phyloP scores from a whole-genome alignment of 2,113 vertebrate species.

The Butorides virescens region DNA sequence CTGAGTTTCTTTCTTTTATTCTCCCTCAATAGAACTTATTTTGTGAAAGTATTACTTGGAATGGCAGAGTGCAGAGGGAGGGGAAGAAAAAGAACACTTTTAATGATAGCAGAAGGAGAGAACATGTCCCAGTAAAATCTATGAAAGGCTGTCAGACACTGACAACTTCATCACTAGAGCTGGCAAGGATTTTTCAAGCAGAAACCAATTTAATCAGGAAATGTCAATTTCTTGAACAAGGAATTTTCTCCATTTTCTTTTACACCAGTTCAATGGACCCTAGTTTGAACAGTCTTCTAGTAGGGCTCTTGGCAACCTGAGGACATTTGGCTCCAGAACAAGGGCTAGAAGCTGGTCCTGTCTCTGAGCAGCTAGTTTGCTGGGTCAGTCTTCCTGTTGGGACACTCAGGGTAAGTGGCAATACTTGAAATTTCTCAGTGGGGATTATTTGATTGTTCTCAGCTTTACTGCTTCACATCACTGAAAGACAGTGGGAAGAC shows the following conservation, averaged over 20 bases:
- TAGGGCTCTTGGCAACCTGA: not conserved
- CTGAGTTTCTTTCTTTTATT: not conserved
- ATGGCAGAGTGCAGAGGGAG: not conserved
- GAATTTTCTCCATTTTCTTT: not conserved
- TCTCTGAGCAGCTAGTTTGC: not conserved
- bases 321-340: not conserved
- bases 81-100: not conserved
- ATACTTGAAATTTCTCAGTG: not conserved
- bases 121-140: not conserved
- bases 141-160: not conserved
- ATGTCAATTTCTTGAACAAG: not conserved
- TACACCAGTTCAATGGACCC: not conserved
- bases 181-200: conserved; percentile 26
- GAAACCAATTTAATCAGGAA: conserved; percentile 20
- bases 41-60: not conserved
- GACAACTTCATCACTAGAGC: not conserved
- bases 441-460: not conserved
- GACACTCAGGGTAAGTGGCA: not conserved
- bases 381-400: not conserved
- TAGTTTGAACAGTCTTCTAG: not conserved
- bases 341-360: not conserved
- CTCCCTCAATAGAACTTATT: not conserved
- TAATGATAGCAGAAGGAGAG: not conserved
- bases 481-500: not conserved
- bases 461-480: not conserved